These are phyloP conservation scores for Tapirus terrestris DNA, from an alignment of 2,113 vertebrate species.

Conservation along the genomic window DNA sequence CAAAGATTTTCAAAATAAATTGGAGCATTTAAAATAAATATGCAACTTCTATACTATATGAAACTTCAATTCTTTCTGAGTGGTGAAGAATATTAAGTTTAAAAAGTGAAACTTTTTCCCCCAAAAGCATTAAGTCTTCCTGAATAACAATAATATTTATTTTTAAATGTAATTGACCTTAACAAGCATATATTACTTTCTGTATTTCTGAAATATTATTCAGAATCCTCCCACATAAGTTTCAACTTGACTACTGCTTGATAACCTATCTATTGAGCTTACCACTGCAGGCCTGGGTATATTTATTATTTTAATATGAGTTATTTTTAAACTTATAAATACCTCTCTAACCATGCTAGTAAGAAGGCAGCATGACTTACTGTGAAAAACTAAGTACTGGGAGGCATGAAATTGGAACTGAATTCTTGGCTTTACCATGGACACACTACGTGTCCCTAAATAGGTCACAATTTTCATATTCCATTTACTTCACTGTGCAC, in stretches of 20 bases:
- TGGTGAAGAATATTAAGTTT: background rate
- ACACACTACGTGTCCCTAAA: background rate
- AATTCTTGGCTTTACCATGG: background rate
- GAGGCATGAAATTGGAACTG: background rate
- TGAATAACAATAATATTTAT: slow-evolving; percentile 2
- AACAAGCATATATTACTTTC: background rate
- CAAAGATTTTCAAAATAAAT: slow-evolving; percentile 26
- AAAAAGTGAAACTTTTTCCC: background rate
- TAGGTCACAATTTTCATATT: slow-evolving; percentile 42
- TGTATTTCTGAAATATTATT: background rate
- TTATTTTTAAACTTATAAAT: slow-evolving; percentile 47
- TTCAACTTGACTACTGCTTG: slow-evolving; percentile 9
- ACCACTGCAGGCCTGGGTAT: background rate
- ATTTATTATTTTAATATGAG: slow-evolving; percentile 25
- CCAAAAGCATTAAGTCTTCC: background rate
- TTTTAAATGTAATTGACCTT: slow-evolving; percentile 4
- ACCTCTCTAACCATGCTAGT: background rate
- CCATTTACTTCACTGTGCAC: background rate
- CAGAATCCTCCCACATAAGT: background rate
- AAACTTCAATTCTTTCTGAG: slow-evolving; percentile 28
- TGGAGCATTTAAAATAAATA: slow-evolving; percentile 29
- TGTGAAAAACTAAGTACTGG: background rate
- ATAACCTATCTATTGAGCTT: background rate
- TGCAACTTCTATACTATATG: background rate
- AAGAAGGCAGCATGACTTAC: slow-evolving; percentile 4